These are phyloP conservation scores for Gobio gobio DNA, from an alignment of 2,113 vertebrate genomes.

Conservation along the genomic window DNA sequence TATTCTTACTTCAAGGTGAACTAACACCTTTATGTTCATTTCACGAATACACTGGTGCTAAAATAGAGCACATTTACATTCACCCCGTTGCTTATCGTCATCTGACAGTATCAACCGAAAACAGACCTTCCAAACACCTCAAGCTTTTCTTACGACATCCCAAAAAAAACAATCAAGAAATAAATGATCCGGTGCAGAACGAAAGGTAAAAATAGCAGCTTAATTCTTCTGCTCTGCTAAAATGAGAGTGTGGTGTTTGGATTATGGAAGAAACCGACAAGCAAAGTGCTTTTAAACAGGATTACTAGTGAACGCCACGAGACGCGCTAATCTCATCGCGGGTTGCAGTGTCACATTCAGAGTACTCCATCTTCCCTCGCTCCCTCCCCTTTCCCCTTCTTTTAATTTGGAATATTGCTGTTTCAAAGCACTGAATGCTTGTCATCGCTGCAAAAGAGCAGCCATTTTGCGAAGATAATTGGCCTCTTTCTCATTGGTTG, in stretches of 20 bases:
- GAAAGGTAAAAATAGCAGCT: conserved; percentile 52
- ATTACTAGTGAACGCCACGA: conserved; percentile 63
- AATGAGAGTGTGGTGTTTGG: conserved; percentile 51
- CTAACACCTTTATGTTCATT: neutral
- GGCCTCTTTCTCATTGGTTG: conserved; percentile 63
- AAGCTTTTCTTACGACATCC: conserved; percentile 29
- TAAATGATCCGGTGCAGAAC: conserved; percentile 45
- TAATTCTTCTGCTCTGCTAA: conserved; percentile 43
- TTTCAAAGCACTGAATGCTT: conserved; percentile 58
- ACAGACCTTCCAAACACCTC: conserved; percentile 33
- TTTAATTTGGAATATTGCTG: conserved; percentile 58
- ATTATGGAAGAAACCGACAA: conserved; percentile 65
- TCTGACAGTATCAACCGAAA: conserved; percentile 40
- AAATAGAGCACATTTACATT: neutral
- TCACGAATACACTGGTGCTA: neutral
- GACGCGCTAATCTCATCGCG: conserved; percentile 63
- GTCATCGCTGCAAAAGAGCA: conserved; percentile 56
- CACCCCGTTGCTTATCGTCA: neutral
- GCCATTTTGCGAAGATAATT: conserved; percentile 72
- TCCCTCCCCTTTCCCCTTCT: conserved; percentile 36
- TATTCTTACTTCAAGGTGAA: neutral
- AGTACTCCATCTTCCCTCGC: conserved; percentile 57
- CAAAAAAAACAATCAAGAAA: conserved; percentile 5
- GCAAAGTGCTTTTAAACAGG: conserved; percentile 71
- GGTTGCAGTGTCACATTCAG: conserved; percentile 64